Evolutionary conservation across 2,888 invertebrate genomes (phyloP), one percentile per base, ranked within the genome.

Genomic region (Oscheius myriophilus): DNA sequence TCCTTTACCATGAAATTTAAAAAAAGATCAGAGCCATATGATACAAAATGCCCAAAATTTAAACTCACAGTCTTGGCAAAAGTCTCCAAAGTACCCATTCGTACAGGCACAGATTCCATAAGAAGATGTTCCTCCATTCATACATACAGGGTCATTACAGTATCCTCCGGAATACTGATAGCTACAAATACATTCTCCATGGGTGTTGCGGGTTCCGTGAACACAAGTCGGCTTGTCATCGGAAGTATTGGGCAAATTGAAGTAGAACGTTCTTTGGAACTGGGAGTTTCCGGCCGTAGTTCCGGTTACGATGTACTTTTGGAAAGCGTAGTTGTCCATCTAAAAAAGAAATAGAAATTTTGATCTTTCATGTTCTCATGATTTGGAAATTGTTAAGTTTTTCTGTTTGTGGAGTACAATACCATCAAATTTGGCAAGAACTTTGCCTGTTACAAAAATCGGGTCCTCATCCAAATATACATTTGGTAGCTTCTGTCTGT

Each of bases 21-120:
- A 6, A 9, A 33, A 33, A 33, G 33, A 33, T 6, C 3, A 6
- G 9, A 33, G 33, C 9, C 9, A 9, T 33, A 33, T 6, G 9
- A 33, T 33, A 6, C 9, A 33, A 33, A 33, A 33, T 33, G n/a
- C 33, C 3, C 53, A 26, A 55, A 55, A 52, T 6, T 3, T 33
- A 18, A 42, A 54, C 45, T 45, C 16, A 65, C 65, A 65, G 4
- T 43, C 14, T 25, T 73, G 70, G 52, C 76, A 76, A 51, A 65
- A 76, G 23, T 69, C 55, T 25, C 72, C 74, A 58, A 70, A 74
- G 52, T 72, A 77, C 11, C 72, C 74, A 43, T 74, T 74, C 1
- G 69, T 57, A 62, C 76, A 77, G 16, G 71, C 76, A 55, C 76
- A 77, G 4, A 74, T n/a, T 49, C 76, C 76, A 33, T 68, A 72